Conservation (phyloP, 1,140 invertebrate genomes). For the Thalassaphorura encarpata region DNA sequence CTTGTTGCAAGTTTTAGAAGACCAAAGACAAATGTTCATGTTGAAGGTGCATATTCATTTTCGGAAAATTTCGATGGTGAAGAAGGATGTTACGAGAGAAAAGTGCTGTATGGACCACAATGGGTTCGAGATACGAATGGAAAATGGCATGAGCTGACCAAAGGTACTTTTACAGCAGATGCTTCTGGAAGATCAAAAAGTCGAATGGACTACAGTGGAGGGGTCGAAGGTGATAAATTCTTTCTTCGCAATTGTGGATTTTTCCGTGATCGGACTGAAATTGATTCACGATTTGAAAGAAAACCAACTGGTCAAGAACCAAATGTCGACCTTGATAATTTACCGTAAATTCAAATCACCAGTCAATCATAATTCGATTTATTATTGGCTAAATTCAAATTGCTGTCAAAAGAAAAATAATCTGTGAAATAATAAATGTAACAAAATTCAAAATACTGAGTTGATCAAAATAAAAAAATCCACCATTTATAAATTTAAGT, state of each 20-base stretch:
- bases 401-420: no score
- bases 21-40: conserved; percentile 16
- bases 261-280: conserved; percentile 11
- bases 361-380: no score
- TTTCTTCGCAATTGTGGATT: conserved; percentile 24
- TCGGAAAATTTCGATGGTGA: conserved; percentile 28
- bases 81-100: conserved; percentile 15
- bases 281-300: conserved; percentile 8
- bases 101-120: conserved; percentile 17
- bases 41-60: conserved; percentile 17
- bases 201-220: conserved; percentile 15
- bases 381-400: no score
- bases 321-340: conserved; percentile 7
- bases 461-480: no score
- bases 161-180: conserved; percentile 19
- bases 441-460: no score
- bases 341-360: no score
- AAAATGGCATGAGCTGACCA: conserved; percentile 21
- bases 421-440: no score
- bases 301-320: neutral
- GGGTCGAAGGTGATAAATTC: conserved; percentile 1
- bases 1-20: conserved; percentile 21
- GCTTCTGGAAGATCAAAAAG: neutral
- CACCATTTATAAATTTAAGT: no score
- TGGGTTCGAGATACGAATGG: conserved; percentile 14